Evolutionary conservation across 2,113 vertebrate species (phyloP), one percentile per base, ranked within the genome.

Genomic region (Synchiropus splendidus): DNA sequence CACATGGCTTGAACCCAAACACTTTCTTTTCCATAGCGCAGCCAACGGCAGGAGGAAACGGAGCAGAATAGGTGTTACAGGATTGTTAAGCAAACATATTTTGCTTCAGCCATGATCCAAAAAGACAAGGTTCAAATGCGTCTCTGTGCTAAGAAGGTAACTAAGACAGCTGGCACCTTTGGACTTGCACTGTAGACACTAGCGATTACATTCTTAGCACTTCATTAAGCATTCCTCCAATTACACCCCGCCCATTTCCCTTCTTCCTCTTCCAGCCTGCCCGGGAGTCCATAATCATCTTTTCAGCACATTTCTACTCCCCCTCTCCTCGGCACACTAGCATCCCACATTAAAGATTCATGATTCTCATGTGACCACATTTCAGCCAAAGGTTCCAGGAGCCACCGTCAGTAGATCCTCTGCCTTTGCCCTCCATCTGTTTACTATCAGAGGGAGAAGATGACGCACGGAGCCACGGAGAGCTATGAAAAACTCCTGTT

Each of bases 281-380:
- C 61, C 54, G 42, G 33, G 63, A 70, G 70, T 63, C 57, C 36
- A 51, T 75, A 75, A 78, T 78, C 71, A 68, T 54, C 58, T 79
- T 81, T 78, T 77, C 74, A 72, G 69, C 70, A 72, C 72, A 76
- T 74, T 73, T 27, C 21, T 4, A 27, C 21, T 27, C 21, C 21
- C 75, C 59, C 65, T 71, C 63, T 68, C 62, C 60, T 65, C 45
- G 55, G 54, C 12, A 30, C 34, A 9, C 67, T 46, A 61, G 61
- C 61, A 44, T 58, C 53, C 56, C 58, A 46, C 61, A 78, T 82
- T 74, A 79, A 78, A 76, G 45, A 81, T 81, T 81, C 61, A 79
- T 65, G 45, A 42, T 12, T 16, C 72, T 67, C 55, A 53, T 52
- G 61, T 70, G 66, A 70, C 70, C 39, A 48, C 54, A 6, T 37